Evolutionary conservation across 92 coral and sea anemone species (phyloP), one percentile per base, ranked within the genome.

Genomic region (Diadumene lineata): DNA sequence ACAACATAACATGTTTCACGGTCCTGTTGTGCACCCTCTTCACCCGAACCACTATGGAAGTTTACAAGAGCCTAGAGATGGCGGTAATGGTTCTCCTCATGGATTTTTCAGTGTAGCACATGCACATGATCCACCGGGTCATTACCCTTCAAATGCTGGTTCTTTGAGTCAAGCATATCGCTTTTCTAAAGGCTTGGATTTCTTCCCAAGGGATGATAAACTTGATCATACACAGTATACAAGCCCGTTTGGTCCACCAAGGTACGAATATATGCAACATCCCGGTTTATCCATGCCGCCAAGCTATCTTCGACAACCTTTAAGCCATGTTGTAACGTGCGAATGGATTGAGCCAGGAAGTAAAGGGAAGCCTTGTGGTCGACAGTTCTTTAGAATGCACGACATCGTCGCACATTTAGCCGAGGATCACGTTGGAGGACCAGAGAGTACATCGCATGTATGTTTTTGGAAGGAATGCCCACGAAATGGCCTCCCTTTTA

Each of bases 301-400:
- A 25, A 83, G 97, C 71, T 91, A 84, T 70, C 92, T 91, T 71
- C 92, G 99, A 55, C 99, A 96, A 56, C 92, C 94, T 26, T 67
- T 96, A 73, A 96, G 90, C 69, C 99, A 96, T 86, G 99, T 96
- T 70, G 97, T 96, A 43, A 97, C 93, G 29, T 96, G 99, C 62
- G 97, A 96, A 61, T 96, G 99, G 99, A 89, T 96, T 74, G 99
- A 96, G 56, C 99, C 99, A 23, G 97, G 89, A 64, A 88, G 92
- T 67, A 96, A 96, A 78, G 99, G 96, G 23, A 96, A 96, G 51
- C 99, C 99, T 18, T 96, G 99, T 50, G 99, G 97, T 60, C 81
- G 97, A 63, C 99, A 96, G 70, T 96, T 96, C 84, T 96, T 96
- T 72, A 94, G 99, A 70, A 96, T 96, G 99, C 99, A 96, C 77